Base-by-base conservation (phyloP, 2,113 vertebrate species). In the Leptosomus discolor region DNA sequence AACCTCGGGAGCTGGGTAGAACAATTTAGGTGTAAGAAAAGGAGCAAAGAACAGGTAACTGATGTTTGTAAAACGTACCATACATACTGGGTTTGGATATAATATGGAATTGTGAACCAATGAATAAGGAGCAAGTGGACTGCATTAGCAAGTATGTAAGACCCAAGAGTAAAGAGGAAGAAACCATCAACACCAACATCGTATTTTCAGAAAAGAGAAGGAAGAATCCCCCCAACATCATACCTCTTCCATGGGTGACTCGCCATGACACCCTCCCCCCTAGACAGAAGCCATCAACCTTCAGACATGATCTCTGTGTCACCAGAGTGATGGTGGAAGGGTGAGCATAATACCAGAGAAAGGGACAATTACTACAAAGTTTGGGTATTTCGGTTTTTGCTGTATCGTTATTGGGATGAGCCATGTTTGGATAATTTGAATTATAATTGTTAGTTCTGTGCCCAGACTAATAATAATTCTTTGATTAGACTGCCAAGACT, bases 211-310 rank as follows among this genome's bases (percentile, higher is more conserved):
- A 65, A 74, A 84, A 37, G 24, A 75, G 19, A 39, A 80, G 8
- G 14, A 81, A 51, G 26, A 88, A 63, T n/a, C 6, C 11, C 3
- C 15, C 22, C 15, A 34, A 5, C 19, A 68, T 43, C 21, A n/a
- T 32, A 46, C 17, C 10, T 91, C 19, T 77, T 69, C 22, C 3
- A 11, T 43, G 23, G 12, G 70, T 63, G 14, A 45, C 69, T 89
- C 3, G 1, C 22, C 41, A 22, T 41, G 43, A 76, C 30, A 60
- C 4, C 5, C 7, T n/a, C 17, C 8, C 1, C 18, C 15, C 14
- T 19, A 58, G 26, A 68, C 1, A 32, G 48, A 88, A 93, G 13
- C 32, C 19, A 26, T 81, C 60, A 74, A 8, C 9, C 24, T 61
- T 29, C 29, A 37, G 37, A 63, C 2, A 1, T 27, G 56, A 46